Evolutionary conservation across 2,113 vertebrate genomes (phyloP), one percentile per base, ranked within the genome.

Genomic region (Passer montanus): DNA sequence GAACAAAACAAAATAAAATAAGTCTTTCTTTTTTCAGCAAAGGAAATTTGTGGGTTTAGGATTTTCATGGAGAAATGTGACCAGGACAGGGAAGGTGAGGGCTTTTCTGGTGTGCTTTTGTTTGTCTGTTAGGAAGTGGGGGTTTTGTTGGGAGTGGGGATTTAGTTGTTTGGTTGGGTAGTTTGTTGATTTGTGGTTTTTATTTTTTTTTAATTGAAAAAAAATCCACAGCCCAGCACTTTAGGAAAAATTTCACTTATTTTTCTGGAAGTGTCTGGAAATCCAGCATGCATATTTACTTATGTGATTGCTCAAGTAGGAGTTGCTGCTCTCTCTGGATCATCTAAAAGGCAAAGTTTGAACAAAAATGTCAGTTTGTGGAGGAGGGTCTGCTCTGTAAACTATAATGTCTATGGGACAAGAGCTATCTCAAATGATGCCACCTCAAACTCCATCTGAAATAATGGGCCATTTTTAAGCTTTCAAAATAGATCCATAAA

Each of bases 11-110:
- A 85, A 77, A 87, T 41, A 44, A 74, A 64, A 33, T 4, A 43
- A 12, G 2, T 41, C 33, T 41, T 8, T 50, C 70, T 10, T 74
- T 73, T 79, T 55, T 5, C 10, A 28, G 23, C 20, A 81, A 81
- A 67, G 4, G 8, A 77, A 62, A 41, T 20, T 8, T 8, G 5
- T 21, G 5, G 2, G 0, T 4, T 72, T 89, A 53, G 58, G 12
- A 6, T 46, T 73, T 66, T 37, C 39, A 50, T 9, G 49, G 7
- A 78, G 43, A 67, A 84, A 78, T 23, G 3, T 69, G 12, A 69
- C 10, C 15, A 31, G 37, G 12, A 52, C 50, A 59, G 4, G 10
- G 18, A 72, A 26, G 10, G 8, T 5, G 2, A 33, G 15, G 18
- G 15, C 1, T 44, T 47, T 75, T n/a, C 30, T 44, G 15, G 12